Base-by-base conservation (phyloP, 2,797 vertebrate species). In the Serranus cabrilla region DNA sequence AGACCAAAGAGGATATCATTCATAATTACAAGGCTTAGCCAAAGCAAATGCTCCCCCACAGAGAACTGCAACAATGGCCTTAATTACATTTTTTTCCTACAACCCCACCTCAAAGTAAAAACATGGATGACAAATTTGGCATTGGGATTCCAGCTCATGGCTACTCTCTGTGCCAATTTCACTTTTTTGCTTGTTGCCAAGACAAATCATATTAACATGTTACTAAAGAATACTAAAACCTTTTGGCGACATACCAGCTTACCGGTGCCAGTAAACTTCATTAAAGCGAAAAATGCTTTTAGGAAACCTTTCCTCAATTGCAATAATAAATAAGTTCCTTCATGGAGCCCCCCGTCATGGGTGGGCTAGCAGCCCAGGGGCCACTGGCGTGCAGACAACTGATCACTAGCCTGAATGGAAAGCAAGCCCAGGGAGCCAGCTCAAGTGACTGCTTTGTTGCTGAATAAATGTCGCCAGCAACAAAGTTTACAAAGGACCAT, bases 401-500 rank as follows among this genome's bases (percentile, higher is more conserved):
- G 94, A 95, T 95, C 94, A 93, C 91, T 92, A 87, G 82, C 78
- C 91, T 94, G 91, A 95, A 94, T 94, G 92, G 90, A 94, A 92
- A 95, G 92, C 92, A 92, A 93, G 94, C 91, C 92, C 87, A 83
- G 84, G 81, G 89, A 94, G 93, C 84, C 94, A 82, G 94, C 95
- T 96, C 95, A 90, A 94, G 93, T 96, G 92, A 93, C 95, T 91
- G 91, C 94, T 94, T 95, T 95, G 94, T 95, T 95, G 91, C 89
- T 70, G 93, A 93, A 95, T 94, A 94, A 94, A 95, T 94, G 93
- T 93, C 84, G 74, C 88, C 85, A 83, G 91, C 91, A 92, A 91
- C 91, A 89, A 92, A 90, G 92, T 94, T 95, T 90, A 95, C 94
- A 96, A 95, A 94, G 93, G 87, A 80, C 90, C 93, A 93, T 93